These are phyloP conservation scores for Bombus ignitus DNA, from an alignment of 1,140 invertebrate genomes.

Conservation along the genomic window DNA sequence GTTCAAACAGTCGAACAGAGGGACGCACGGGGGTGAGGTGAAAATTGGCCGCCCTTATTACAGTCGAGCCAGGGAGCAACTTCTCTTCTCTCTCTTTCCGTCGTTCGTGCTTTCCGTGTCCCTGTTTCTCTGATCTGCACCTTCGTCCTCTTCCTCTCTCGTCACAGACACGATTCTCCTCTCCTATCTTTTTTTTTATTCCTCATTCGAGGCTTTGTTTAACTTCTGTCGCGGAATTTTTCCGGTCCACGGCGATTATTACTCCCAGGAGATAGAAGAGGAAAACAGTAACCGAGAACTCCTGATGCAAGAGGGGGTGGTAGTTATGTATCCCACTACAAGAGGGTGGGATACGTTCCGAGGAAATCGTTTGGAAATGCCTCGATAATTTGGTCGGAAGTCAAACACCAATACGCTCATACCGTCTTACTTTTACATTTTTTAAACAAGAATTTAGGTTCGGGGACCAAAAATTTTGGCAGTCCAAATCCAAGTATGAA, in stretches of 20 bases:
- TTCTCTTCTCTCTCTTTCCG: slow-evolving; percentile 24
- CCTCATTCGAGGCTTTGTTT: slow-evolving; percentile 75
- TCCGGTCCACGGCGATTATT: slow-evolving; percentile 75
- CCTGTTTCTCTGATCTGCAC: slow-evolving; percentile 18
- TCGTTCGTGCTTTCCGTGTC: slow-evolving; percentile 38
- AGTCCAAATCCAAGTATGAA: no score
- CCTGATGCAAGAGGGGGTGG: not conserved
- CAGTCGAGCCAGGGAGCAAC: slow-evolving; percentile 61
- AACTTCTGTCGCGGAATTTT: slow-evolving; percentile 80
- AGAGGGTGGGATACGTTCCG: not conserved
- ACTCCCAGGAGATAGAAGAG: slow-evolving; percentile 75
- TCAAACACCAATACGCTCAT: not conserved
- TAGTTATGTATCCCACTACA: not conserved
- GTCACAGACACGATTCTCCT: slow-evolving; percentile 24
- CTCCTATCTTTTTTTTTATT: slow-evolving; percentile 52
- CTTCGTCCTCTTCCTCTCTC: slow-evolving; percentile 30
- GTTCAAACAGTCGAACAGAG: slow-evolving; percentile 79
- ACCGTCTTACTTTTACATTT: not conserved
- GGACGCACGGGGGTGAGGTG: slow-evolving; percentile 42
- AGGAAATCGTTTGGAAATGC: slow-evolving; percentile 44
- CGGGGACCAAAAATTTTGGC: no score
- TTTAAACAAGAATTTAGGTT: not conserved
- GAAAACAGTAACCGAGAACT: slow-evolving; percentile 55
- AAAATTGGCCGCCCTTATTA: slow-evolving; percentile 77
- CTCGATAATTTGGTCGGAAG: not conserved